Conservation (phyloP, 1,140 invertebrate genomes). For the Ceratina japonica region DNA sequence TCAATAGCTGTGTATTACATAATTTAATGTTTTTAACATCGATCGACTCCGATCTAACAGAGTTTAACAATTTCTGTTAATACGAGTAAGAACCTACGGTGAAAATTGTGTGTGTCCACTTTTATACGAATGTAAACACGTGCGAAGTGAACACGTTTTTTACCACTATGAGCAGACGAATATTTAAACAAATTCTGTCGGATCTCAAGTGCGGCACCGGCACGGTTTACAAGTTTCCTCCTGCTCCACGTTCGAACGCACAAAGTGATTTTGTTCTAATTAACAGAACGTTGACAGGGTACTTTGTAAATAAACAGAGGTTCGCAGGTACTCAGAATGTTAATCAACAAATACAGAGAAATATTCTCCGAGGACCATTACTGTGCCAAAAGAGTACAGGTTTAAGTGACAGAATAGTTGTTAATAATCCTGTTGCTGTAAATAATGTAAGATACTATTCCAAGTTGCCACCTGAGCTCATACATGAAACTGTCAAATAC, state of each 20-base stretch:
- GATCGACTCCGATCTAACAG: no score
- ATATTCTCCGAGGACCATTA: background rate
- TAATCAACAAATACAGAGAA: background rate
- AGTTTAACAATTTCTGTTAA: no score
- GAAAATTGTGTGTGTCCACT: no score
- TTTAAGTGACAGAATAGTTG: background rate
- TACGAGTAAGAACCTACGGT: no score
- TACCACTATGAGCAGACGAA: slow-evolving; percentile 28
- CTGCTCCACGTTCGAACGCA: background rate
- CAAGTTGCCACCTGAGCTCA: background rate
- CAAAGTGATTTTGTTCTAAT: background rate
- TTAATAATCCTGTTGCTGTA: background rate
- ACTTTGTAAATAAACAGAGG: background rate
- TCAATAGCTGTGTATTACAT: no score
- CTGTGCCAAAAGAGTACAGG: background rate
- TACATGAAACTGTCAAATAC: slow-evolving; percentile 13
- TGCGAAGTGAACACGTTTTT: background rate
- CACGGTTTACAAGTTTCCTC: background rate
- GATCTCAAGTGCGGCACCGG: background rate
- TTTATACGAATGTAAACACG: no score
- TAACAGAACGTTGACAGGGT: slow-evolving; percentile 1
- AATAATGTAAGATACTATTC: slow-evolving; percentile 30
- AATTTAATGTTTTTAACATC: no score
- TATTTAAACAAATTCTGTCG: slow-evolving; percentile 15
- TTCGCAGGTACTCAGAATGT: background rate